Conservation (phyloP, 2,888 invertebrate genomes). For the Lymantria dispar region DNA sequence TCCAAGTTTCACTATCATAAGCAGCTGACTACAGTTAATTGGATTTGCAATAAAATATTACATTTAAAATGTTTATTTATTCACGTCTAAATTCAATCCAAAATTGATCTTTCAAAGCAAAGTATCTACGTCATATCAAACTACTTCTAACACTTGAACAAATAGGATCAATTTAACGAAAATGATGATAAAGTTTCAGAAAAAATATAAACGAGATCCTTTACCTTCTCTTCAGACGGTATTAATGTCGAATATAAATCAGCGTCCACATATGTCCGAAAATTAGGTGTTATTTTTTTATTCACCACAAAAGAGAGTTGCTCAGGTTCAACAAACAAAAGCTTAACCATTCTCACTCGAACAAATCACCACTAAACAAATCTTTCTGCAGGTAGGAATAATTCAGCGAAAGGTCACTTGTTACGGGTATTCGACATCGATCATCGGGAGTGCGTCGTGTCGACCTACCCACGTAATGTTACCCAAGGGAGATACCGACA, state of each 20-base stretch:
- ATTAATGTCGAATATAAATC: slow-evolving; percentile 47
- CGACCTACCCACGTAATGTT: slow-evolving; percentile 74
- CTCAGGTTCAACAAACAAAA: slow-evolving; percentile 47
- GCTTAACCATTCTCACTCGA: slow-evolving; percentile 66
- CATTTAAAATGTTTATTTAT: background rate
- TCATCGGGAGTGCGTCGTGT: slow-evolving; percentile 77
- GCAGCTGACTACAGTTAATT: too few relatives aligned
- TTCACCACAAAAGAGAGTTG: slow-evolving; percentile 49
- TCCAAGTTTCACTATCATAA: too few relatives aligned
- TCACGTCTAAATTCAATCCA: slow-evolving; percentile 14
- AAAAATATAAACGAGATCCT: slow-evolving; percentile 34
- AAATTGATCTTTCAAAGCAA: slow-evolving; percentile 9
- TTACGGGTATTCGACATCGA: slow-evolving; percentile 79
- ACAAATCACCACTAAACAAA: slow-evolving; percentile 80
- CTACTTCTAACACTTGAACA: slow-evolving; percentile 26
- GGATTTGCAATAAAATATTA: too few relatives aligned
- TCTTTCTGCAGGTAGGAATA: slow-evolving; percentile 78
- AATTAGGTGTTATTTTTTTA: slow-evolving; percentile 45
- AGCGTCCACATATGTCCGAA: slow-evolving; percentile 34
- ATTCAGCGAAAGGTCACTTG: slow-evolving; percentile 81
- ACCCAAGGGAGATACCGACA: slow-evolving; percentile 66
- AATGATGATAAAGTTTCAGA: slow-evolving; percentile 25
- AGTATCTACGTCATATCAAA: slow-evolving; percentile 8
- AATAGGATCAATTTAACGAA: slow-evolving; percentile 26
- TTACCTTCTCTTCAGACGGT: slow-evolving; percentile 37